Evolutionary conservation across 2,113 vertebrate species (phyloP), one percentile per base, ranked within the genome.

Genomic region (Rhea pennata): DNA sequence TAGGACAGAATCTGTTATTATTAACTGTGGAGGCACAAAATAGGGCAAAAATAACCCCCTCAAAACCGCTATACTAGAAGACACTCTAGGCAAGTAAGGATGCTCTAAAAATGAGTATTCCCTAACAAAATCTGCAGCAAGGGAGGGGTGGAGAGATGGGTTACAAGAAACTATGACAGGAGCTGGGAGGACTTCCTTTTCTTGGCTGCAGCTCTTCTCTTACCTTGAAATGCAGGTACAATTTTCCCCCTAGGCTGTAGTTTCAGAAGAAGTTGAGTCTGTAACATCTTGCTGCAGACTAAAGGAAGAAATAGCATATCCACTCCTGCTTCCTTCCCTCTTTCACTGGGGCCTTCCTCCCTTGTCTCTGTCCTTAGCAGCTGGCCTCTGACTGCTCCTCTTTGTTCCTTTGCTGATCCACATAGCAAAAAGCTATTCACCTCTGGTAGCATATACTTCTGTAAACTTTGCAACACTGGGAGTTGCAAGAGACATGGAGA

Each of bases 361-460:
- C 15, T 17, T 56, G 6, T 42, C 23, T 77, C 48, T 6, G 1
- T 8, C 88, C 23, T n/a, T 64, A 50, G 14, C 5, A 70, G 21
- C 39, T 58, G 59, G 31, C 33, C 9, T 77, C 59, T 85, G 19
- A 10, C 51, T 46, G 6, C 15, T 76, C 48, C 73, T 80, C 24
- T 39, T 44, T 1, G 3, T 39, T 74, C 21, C 21, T 95, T 51
- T 56, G n/a, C 22, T 46, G 13, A 85, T 70, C 80, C 20, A 19
- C 11, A 65, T 2, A 65, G 22, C 1, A 75, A 64, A 80, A 29
- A 6, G 0, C 3, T 5, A 0, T 1, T 72, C 2, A 33, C 15
- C 4, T 70, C 36, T 58, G 50, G 58, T 24, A 39, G 33, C 15
- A 84, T 48, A 10, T 65, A 50, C 64, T 89, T 78, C 51, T 84